Evolutionary conservation across 2,797 vertebrate species (phyloP).

Genomic region (Gallinago solitaria): DNA sequence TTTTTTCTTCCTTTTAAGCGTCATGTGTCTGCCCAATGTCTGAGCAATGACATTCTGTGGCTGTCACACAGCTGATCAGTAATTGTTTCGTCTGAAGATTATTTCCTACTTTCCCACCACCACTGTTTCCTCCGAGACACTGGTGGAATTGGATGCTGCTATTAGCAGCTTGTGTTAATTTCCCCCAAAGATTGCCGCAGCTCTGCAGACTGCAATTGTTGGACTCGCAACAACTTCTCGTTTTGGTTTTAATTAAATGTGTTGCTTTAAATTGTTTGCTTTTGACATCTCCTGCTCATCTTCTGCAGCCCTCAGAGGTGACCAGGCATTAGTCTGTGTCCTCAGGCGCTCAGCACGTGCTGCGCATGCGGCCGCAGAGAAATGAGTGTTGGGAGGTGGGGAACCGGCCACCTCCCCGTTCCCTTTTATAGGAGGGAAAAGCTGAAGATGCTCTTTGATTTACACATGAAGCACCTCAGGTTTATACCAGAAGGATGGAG

Average conservation of each 20-base stretch:
- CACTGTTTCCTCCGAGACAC: slow-evolving; percentile 14
- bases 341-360: background rate
- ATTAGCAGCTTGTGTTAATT: slow-evolving; percentile 74
- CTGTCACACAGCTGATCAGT: slow-evolving; percentile 61
- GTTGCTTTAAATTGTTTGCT: slow-evolving; percentile 74
- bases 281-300: slow-evolving; percentile 67
- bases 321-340: background rate
- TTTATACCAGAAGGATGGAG: background rate
- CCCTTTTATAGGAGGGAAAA: background rate
- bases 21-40: accelerated
- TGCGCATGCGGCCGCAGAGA: background rate
- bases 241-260: slow-evolving; percentile 78
- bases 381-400: background rate
- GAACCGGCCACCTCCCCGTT: background rate
- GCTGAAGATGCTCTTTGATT: background rate
- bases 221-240: slow-evolving; percentile 66
- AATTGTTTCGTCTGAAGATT: slow-evolving; percentile 73
- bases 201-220: slow-evolving; percentile 47
- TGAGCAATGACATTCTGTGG: background rate
- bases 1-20: background rate
- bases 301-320: slow-evolving; percentile 51
- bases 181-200: slow-evolving; percentile 49
- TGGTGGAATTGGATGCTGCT: slow-evolving; percentile 64
- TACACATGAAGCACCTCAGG: background rate
- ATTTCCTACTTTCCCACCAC: slow-evolving; percentile 37